Evolutionary conservation across 2,797 vertebrate genomes (phyloP).

Genomic region (Oreonectes daqikongensis): DNA sequence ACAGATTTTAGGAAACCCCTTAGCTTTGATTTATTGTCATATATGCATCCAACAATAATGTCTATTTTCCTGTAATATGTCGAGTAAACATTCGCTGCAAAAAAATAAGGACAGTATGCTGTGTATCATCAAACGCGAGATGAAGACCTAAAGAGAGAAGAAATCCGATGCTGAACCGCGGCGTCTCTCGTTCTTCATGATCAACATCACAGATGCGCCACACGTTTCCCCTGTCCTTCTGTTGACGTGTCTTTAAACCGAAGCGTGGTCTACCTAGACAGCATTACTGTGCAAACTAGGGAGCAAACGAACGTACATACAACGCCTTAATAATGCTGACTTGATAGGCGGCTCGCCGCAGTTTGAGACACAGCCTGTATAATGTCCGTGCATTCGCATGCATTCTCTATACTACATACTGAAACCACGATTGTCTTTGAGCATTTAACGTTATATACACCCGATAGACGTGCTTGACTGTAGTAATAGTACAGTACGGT

Average conservation of each 20-base stretch:
- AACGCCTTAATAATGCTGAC: neutral
- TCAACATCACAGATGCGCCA: slow-evolving; percentile 40
- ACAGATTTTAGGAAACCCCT: neutral
- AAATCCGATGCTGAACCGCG: slow-evolving; percentile 3
- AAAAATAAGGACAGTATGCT: neutral
- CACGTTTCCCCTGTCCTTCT: slow-evolving; percentile 23
- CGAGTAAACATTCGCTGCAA: neutral
- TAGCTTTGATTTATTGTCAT: neutral
- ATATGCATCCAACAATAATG: neutral
- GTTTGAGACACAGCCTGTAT: neutral
- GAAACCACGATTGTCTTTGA: slow-evolving; percentile 3
- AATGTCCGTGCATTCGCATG: slow-evolving; percentile 1
- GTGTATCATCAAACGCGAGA: neutral
- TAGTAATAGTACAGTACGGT: neutral
- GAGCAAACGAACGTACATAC: neutral
- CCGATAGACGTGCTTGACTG: neutral
- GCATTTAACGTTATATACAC: neutral
- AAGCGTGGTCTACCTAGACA: neutral
- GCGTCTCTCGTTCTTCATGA: slow-evolving; percentile 33
- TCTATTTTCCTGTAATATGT: neutral
- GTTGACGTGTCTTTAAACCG: neutral
- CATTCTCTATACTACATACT: neutral
- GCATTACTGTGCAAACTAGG: neutral
- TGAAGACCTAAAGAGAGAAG: neutral
- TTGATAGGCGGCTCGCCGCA: neutral